Percentiles rank a stretch among this genome's conserved stretches.
Conservation (phyloP, 2,113 vertebrate genomes). For the Dromiciops gliroides region DNA sequence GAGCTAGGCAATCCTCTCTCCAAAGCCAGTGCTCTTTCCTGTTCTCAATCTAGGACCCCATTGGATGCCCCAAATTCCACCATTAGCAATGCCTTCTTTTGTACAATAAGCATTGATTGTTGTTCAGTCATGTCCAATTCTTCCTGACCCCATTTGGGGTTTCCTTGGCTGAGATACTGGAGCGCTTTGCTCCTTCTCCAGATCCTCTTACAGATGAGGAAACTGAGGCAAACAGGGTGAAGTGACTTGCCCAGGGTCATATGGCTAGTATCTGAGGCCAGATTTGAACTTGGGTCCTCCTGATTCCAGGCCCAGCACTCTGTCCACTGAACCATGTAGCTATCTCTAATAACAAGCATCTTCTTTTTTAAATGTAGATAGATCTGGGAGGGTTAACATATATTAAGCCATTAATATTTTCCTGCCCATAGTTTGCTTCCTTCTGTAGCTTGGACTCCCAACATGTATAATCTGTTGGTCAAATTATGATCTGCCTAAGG, state of each 20-base stretch:
- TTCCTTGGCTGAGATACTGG: not conserved
- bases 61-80: not conserved
- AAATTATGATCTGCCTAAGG: not conserved
- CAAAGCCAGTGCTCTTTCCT: not conserved
- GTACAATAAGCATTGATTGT: too few relatives aligned
- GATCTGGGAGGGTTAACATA: not conserved
- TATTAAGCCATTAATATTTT: not conserved
- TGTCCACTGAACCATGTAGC: not conserved
- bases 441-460: not conserved
- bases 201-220: not conserved
- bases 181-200: not conserved
- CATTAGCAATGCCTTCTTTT: fast-evolving
- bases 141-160: not conserved
- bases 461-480: not conserved
- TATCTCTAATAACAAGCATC: not conserved
- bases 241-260: not conserved
- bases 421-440: not conserved
- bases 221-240: not conserved
- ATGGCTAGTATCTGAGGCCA: not conserved
- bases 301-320: not conserved
- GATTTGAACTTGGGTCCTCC: too few relatives aligned
- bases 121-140: not conserved
- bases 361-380: not conserved
- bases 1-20: not conserved
- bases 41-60: not conserved